These are phyloP conservation scores for Drosophila subpulchrella DNA, from an alignment of 1,140 invertebrate genomes.

Conservation along the genomic window DNA sequence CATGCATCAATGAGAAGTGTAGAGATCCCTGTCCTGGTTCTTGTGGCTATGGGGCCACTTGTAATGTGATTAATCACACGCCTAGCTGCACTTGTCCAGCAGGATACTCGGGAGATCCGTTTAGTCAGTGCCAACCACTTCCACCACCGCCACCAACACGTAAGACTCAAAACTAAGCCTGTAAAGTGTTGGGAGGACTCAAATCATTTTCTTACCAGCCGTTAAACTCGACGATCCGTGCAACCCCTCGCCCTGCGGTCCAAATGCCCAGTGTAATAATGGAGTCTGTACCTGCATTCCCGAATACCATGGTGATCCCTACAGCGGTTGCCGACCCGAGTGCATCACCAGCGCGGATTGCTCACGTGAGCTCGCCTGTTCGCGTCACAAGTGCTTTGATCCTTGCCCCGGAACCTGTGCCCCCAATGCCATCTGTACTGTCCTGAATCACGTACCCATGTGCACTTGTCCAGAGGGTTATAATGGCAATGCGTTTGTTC, in stretches of 20 bases:
- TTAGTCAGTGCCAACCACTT: conserved; percentile 86
- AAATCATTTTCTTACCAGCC: conserved; percentile 84
- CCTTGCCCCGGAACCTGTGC: conserved; percentile 92
- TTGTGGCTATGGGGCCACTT: conserved; percentile 88
- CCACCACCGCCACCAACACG: conserved; percentile 82
- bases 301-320: conserved; percentile 93
- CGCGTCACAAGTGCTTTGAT: conserved; percentile 92
- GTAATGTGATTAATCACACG: conserved; percentile 89
- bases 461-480: conserved; percentile 90
- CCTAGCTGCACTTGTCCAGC: conserved; percentile 89
- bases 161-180: conserved; percentile 40
- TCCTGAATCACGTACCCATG: conserved; percentile 90
- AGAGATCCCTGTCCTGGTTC: conserved; percentile 89
- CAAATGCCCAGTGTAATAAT: conserved; percentile 89
- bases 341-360: conserved; percentile 94
- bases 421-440: conserved; percentile 90
- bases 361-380: conserved; percentile 89
- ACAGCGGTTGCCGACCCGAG: conserved; percentile 92
- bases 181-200: conserved; percentile 84
- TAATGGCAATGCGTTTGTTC: conserved; percentile 89
- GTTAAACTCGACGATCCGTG: conserved; percentile 86
- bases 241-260: conserved; percentile 89
- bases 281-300: conserved; percentile 91
- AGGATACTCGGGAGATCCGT: conserved; percentile 90
- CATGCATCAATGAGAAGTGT: conserved; percentile 90